These are phyloP conservation scores for Tuberolachnus salignus DNA, from an alignment of 2,888 invertebrate species.

Conservation along the genomic window DNA sequence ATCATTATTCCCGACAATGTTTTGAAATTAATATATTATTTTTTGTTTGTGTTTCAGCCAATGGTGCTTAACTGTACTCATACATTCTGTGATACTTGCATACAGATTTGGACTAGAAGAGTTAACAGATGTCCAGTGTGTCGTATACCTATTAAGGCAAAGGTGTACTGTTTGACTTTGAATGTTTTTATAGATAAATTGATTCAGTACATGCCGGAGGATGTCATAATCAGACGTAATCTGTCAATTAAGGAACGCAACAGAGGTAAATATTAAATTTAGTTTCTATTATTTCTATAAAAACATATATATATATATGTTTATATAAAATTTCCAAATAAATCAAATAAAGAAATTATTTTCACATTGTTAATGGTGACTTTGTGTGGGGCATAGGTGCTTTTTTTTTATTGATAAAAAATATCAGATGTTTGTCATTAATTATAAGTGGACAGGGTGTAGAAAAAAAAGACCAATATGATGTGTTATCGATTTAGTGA, in stretches of 20 bases:
- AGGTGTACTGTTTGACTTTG: slow-evolving; percentile 8
- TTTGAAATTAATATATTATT: neutral
- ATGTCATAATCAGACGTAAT: neutral
- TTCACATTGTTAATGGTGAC: too few relatives aligned
- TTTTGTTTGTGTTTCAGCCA: slow-evolving; percentile 25
- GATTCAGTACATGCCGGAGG: neutral
- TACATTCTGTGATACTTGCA: slow-evolving; percentile 24
- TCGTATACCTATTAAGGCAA: neutral
- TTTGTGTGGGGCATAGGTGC: too few relatives aligned
- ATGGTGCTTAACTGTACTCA: slow-evolving; percentile 21
- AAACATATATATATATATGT: too few relatives aligned
- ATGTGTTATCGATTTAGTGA: too few relatives aligned
- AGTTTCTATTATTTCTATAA: too few relatives aligned
- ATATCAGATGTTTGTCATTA: too few relatives aligned
- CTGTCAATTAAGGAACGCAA: neutral
- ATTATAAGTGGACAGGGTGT: too few relatives aligned
- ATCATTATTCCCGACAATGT: neutral
- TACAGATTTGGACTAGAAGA: neutral
- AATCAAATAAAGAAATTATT: too few relatives aligned
- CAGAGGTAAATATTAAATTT: neutral
- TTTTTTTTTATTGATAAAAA: too few relatives aligned
- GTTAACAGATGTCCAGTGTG: slow-evolving; percentile 15
- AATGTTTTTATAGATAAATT: slow-evolving; percentile 3
- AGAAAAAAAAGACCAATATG: too few relatives aligned
- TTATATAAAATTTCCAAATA: too few relatives aligned